Evolutionary conservation across 2,113 vertebrate species (phyloP), one percentile per base, ranked within the genome.

Genomic region (Eptatretus burgeri): DNA sequence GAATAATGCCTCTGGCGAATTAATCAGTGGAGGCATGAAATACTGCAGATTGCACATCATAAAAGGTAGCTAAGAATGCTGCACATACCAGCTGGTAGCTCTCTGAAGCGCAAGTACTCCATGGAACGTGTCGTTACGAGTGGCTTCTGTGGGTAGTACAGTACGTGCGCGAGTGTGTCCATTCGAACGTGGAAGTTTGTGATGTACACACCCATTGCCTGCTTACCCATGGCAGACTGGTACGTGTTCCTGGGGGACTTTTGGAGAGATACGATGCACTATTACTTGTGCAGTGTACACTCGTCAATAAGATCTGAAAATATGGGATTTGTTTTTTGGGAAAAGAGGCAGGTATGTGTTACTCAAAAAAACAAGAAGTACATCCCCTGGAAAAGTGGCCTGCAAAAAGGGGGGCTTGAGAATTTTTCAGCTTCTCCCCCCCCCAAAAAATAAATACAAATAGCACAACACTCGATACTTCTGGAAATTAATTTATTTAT

Each of bases 201-300:
- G 69, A 98, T 98, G 74, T 98, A 98, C 63, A 98, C 91, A 49
- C 91, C 91, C 91, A 98, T 95, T 18, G 89, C 91, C 73, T 98
- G 91, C 66, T 98, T 98, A 13, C 91, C 91, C 91, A 98, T 98
- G 72, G 91, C 91, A 65, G 91, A 98, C 74, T 95, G 91, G 72
- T 98, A 98, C 0, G 91, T 98, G 75, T 98, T 98, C 75, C 91
- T 91, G 75, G 91, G 91, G 69, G 91, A 95, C 91, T 95, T 66
- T 18, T 67, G 2, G 20, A 49, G 53, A 11, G 74, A 63, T 65
- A 51, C 66, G 66, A 69, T 20, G 64, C 49, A 66, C 9, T 13
- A 18, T 18, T 13, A 65, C 17, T 10, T 10, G 16, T 52, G 50
- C 66, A 13, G 16, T 49, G 10, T 64, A 13, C 64, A 51, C 20